Evolutionary conservation across 2,888 invertebrate species (phyloP).

Genomic region (Tolmerus cingulatus): DNA sequence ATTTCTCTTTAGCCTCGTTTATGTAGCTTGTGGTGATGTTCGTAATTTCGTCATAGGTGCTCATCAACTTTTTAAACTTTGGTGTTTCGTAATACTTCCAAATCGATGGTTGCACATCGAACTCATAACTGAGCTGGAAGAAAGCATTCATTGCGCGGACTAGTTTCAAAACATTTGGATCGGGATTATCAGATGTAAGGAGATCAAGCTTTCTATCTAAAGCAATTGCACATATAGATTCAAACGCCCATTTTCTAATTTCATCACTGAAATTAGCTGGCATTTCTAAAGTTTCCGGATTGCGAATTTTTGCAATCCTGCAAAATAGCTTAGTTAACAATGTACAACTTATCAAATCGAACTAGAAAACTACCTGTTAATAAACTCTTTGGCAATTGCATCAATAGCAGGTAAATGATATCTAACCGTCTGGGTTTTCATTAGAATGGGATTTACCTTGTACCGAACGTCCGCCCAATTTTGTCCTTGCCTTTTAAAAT

Average conservation of each 20-base stretch:
- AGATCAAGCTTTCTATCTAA: slow-evolving; percentile 59
- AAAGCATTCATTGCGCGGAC: slow-evolving; percentile 55
- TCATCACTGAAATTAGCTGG: slow-evolving; percentile 64
- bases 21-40: slow-evolving; percentile 59
- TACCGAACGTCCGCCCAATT: slow-evolving; percentile 74
- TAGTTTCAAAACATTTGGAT: slow-evolving; percentile 53
- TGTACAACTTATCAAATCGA: background rate
- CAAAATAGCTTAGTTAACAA: background rate
- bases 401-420: slow-evolving; percentile 55
- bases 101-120: slow-evolving; percentile 58
- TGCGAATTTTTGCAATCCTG: slow-evolving; percentile 54
- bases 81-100: slow-evolving; percentile 57
- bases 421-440: slow-evolving; percentile 57
- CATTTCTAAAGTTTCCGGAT: slow-evolving; percentile 51
- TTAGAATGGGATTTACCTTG: slow-evolving; percentile 62
- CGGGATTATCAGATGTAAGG: slow-evolving; percentile 50
- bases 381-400: slow-evolving; percentile 56
- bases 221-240: slow-evolving; percentile 64
- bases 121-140: slow-evolving; percentile 55
- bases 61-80: slow-evolving; percentile 55
- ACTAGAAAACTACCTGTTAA: slow-evolving; percentile 52
- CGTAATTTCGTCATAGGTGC: slow-evolving; percentile 56
- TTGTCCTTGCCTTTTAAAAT: slow-evolving; percentile 67
- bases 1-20: slow-evolving; percentile 54
- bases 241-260: slow-evolving; percentile 69